Conservation (phyloP, 2,797 vertebrate species). For the Synanceia verrucosa region DNA sequence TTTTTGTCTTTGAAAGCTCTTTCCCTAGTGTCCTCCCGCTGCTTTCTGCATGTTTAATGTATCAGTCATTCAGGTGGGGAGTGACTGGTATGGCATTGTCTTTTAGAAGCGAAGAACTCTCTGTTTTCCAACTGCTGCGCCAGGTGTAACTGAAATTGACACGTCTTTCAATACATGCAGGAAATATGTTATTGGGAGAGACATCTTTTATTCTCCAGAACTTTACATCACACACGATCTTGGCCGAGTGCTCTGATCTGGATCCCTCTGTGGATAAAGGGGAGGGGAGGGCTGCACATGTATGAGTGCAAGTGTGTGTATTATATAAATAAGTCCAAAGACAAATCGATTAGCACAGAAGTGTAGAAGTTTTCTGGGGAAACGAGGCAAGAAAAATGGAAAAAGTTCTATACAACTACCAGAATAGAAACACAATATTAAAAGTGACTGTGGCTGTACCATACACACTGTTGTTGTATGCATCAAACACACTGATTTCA, state of each 20-base stretch:
- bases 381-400: constrained; percentile 45
- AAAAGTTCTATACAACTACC: constrained; percentile 36
- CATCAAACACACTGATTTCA: constrained; percentile 37
- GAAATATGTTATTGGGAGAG: constrained; percentile 81
- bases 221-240: constrained; percentile 81
- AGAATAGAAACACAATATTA: constrained; percentile 18
- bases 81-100: constrained; percentile 77
- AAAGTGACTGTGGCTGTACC: background rate
- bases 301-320: constrained; percentile 45
- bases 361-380: constrained; percentile 63
- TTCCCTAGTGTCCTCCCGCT: constrained; percentile 74
- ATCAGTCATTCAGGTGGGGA: constrained; percentile 83
- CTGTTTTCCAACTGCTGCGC: constrained; percentile 68
- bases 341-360: constrained; percentile 74
- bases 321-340: constrained; percentile 76
- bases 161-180: constrained; percentile 75
- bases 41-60: constrained; percentile 82
- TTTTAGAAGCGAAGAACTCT: constrained; percentile 73
- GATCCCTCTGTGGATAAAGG: constrained; percentile 69
- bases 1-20: constrained; percentile 72
- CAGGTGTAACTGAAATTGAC: constrained; percentile 84
- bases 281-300: constrained; percentile 51
- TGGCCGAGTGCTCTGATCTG: constrained; percentile 81
- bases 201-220: constrained; percentile 82
- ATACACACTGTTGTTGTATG: background rate